A percentile compares a stretch with the other conserved stretches of the same genome.
phyloP scores from a whole-genome alignment of 2,113 vertebrate genomes.

The Brachirus orientalis region DNA sequence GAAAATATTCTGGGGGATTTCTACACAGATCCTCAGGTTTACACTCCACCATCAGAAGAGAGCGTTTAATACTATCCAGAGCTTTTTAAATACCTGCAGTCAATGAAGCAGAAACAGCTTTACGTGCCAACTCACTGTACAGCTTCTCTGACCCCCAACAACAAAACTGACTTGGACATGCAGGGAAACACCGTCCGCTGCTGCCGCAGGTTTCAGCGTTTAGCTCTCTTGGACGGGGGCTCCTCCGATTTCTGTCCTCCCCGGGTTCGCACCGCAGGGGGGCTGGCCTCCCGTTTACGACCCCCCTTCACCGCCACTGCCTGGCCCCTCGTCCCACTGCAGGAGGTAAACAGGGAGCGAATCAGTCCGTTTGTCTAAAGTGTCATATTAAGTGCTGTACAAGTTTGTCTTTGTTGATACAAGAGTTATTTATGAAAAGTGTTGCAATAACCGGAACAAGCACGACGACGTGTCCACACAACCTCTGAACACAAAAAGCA shows the following conservation, averaged over 20 bases:
- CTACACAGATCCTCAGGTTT: slow-evolving; percentile 58
- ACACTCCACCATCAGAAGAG: slow-evolving; percentile 43
- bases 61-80: slow-evolving; percentile 59
- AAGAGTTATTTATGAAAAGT: slow-evolving; percentile 27
- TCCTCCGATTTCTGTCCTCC: slow-evolving; percentile 89
- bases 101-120: slow-evolving; percentile 42
- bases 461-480: slow-evolving; percentile 14
- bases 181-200: slow-evolving; percentile 24
- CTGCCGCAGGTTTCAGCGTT: slow-evolving; percentile 81
- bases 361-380: slow-evolving; percentile 53
- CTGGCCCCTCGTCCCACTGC: slow-evolving; percentile 84
- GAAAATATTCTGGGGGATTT: slow-evolving; percentile 54
- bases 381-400: slow-evolving; percentile 29
- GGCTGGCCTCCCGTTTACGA: slow-evolving; percentile 88
- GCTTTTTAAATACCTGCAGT: slow-evolving; percentile 37
- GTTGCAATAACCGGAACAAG: slow-evolving; percentile 9
- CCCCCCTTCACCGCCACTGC: slow-evolving; percentile 76
- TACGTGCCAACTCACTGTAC: slow-evolving; percentile 16
- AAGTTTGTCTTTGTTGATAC: slow-evolving; percentile 45
- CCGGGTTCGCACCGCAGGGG: slow-evolving; percentile 84
- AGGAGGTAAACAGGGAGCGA: slow-evolving; percentile 59
- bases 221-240: slow-evolving; percentile 84
- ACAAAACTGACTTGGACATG: slow-evolving; percentile 44
- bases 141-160: slow-evolving; percentile 23
- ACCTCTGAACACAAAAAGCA: not conserved